Conservation (phyloP, 2,888 invertebrate species). For the Teleogryllus oceanicus region DNA sequence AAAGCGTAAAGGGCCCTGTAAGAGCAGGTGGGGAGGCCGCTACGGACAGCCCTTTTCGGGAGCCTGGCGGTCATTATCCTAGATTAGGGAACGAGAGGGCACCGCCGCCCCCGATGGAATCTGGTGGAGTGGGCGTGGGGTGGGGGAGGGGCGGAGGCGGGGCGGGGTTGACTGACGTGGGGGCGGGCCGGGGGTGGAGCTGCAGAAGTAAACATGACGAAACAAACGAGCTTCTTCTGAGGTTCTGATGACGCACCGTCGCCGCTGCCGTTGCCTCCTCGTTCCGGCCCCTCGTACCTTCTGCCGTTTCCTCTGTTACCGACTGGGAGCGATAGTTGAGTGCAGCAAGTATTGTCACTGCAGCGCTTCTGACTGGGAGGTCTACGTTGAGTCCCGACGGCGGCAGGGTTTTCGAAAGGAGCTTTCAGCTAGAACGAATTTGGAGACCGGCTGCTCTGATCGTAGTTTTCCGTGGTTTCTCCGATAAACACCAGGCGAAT, state of each 20-base stretch:
- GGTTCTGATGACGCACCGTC: not conserved
- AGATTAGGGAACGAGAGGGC: not conserved
- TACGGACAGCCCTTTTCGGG: not conserved
- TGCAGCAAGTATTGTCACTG: too few species aligned
- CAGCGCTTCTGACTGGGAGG: too few species aligned
- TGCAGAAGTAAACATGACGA: not conserved
- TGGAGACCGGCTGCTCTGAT: too few species aligned
- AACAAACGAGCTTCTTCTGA: constrained; percentile 8
- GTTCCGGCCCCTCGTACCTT: not conserved
- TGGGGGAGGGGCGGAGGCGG: too few species aligned
- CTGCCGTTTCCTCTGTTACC: not conserved
- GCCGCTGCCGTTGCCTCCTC: not conserved
- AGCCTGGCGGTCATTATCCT: not conserved
- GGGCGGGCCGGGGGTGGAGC: not conserved
- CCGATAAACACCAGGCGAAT: too few species aligned
- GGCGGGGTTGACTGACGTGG: too few species aligned
- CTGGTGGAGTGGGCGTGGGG: not conserved
- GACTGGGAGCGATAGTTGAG: too few species aligned
- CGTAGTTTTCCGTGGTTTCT: too few species aligned
- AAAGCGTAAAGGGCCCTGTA: not conserved
- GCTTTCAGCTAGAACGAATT: too few species aligned
- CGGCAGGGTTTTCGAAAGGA: too few species aligned
- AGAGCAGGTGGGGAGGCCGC: not conserved
- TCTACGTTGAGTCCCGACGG: too few species aligned
- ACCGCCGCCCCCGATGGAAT: not conserved